Evolutionary conservation across 2,888 invertebrate genomes (phyloP), one percentile per base, ranked within the genome.

Genomic region (Gryllus longicercus): DNA sequence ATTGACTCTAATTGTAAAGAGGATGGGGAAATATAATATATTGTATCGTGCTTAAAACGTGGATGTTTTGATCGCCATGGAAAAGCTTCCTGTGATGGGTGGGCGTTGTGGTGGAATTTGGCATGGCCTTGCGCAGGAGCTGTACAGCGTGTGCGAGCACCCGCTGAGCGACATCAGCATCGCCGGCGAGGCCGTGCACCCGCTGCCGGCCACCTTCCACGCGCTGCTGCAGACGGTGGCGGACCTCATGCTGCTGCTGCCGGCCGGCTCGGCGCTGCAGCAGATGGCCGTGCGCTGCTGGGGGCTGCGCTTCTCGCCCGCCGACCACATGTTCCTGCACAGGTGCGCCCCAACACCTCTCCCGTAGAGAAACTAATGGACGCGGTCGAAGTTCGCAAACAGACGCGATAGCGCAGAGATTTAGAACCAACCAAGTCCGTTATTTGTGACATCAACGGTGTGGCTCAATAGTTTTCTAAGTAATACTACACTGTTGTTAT

Each of bases 241-340:
- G 18, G 96, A 97, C 86, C 90, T 98, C 76, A 98, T 98, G 89
- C 93, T 97, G 21, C 90, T 95, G 23, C 89, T 97, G 82, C 96
- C 96, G 0, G 92, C 95, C 82, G 95, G 96, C 18, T 96, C 96
- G 11, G 92, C 97, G 0, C 88, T 96, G 38, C 95, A 96, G 84
- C 93, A 96, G 86, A 96, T 97, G 88, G 97, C 97, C 0, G 95
- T 98, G 75, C 90, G 96, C 82, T 97, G 97, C 87, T 98, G 97
- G 94, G 96, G 96, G 51, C 91, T 98, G 79, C 92, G 94, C 84
- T 98, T 97, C 86, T 93, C 94, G 0, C 92, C 94, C 74, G 92
- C 94, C 2, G 98, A 98, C 88, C 96, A 98, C 85, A 92, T 94
- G 84, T 98, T 98, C 87, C 88, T 98, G 50, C 98, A 98, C 86